A percentile compares a stretch with the other conserved stretches of the same genome.
Evolutionary conservation across 2,113 vertebrate species (phyloP).

Genomic region (Heterocephalus glaber): DNA sequence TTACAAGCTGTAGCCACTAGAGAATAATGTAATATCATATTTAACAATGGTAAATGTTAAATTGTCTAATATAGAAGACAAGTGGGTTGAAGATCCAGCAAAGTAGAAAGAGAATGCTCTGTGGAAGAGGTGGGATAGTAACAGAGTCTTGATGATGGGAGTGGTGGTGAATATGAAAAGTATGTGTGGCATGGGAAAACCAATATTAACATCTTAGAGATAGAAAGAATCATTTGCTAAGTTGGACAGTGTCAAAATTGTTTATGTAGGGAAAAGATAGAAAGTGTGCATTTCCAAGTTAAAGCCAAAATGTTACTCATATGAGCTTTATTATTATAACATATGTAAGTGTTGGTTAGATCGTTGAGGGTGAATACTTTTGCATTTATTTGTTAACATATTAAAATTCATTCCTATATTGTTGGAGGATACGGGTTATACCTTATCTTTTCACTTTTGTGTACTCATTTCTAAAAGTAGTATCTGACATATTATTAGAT

Average conservation of each 20-base stretch:
- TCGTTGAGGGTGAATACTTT: slow-evolving; percentile 35
- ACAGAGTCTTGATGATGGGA: background rate
- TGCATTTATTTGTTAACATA: background rate
- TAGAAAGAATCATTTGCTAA: background rate
- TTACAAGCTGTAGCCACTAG: slow-evolving; percentile 44
- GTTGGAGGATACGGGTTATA: background rate
- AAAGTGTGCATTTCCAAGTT: slow-evolving; percentile 28
- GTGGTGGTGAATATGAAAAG: background rate
- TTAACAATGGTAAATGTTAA: background rate
- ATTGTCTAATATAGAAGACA: slow-evolving; percentile 35
- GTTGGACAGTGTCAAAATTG: background rate
- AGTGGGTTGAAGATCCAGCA: background rate
- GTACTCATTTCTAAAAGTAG: background rate
- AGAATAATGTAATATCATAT: slow-evolving; percentile 29
- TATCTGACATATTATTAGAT: background rate
- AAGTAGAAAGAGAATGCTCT: background rate
- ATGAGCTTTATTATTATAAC: background rate
- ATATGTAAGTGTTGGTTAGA: background rate
- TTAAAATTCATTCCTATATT: slow-evolving; percentile 15
- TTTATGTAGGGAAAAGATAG: background rate
- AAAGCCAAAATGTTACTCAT: background rate
- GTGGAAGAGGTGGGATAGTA: background rate
- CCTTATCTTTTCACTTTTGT: slow-evolving; percentile 34
- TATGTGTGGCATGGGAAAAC: background rate
- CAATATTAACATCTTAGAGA: background rate